These are phyloP conservation scores for Nettapus auritus DNA, from an alignment of 2,113 vertebrate species.

Conservation along the genomic window DNA sequence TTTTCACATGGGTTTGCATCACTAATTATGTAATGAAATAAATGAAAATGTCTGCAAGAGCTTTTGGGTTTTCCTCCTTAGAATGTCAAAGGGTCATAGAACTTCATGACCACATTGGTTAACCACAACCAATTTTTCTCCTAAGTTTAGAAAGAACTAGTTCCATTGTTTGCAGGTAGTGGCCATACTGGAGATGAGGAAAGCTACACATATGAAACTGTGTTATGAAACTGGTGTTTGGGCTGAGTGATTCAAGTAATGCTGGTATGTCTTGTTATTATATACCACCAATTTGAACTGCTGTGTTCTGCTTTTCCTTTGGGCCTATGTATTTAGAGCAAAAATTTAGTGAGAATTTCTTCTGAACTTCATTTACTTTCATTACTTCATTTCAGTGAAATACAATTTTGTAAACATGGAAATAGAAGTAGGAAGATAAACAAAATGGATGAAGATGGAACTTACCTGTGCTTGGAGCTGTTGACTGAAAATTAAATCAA, in stretches of 20 bases:
- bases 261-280: fast-evolving
- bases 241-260: neutral
- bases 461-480: neutral
- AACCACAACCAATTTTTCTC: neutral
- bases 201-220: neutral
- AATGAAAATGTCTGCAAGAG: neutral
- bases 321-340: neutral
- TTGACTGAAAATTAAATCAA: neutral
- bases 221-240: neutral
- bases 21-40: neutral
- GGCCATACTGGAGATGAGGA: neutral
- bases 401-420: neutral
- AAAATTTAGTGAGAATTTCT: neutral
- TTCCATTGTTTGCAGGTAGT: neutral
- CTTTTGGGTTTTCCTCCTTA: neutral
- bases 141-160: neutral
- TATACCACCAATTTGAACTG: fast-evolving
- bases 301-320: neutral
- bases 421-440: neutral
- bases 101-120: neutral
- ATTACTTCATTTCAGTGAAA: neutral
- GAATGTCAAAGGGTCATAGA: neutral
- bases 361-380: neutral
- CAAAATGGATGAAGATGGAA: neutral
- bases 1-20: neutral